Base-by-base conservation (phyloP, 1,140 invertebrate genomes). In the Tetranychus cinnabarinus region DNA sequence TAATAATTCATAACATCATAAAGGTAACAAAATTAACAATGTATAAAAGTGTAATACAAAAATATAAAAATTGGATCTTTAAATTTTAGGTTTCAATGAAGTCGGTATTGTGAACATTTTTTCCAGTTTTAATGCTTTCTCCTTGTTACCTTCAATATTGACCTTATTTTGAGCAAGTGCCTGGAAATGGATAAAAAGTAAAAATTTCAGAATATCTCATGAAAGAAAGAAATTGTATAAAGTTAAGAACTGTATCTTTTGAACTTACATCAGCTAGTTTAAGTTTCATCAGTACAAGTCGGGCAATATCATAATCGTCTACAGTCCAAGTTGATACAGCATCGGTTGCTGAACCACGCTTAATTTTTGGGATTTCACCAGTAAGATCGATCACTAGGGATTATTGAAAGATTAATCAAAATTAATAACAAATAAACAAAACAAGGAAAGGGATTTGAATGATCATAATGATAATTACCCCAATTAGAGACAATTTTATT, bases 401-500 rank as follows among this genome's bases (percentile, higher is more conserved):
- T 6, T 8, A 52, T 5, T 33, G 5, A 52, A 52, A 52, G 48
- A 8, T 52, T 52, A 15, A 39, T n/a, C 31, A 57, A 6, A 15
- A n/a, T n/a, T 13, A 15, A 13, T 33, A 7, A n/a, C 5, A 15
- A 37, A n/a, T n/a, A 42, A 42, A 42, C 10, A 6, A 42, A 42
- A 6, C 10, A 6, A 10, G 5, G 10, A 42, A 42, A 42, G 39
- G 10, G 10, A 42, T 6, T 42, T 6, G 39, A 42, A 42, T 42
- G 23, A 23, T n/a, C 12, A 34, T 13, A 5, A 12, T 3, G 54
- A 35, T 55, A 15, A 82, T 85, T 79, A 92, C 88, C 90, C 87
- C 88, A 93, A 66, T 82, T 77, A 68, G 81, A 80, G 54, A 75
- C 79, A 66, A 77, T 75, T 71, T 85, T 82, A 65, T 84, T 85